Conservation (phyloP, 2,797 vertebrate genomes). For the Apogon talboti region DNA sequence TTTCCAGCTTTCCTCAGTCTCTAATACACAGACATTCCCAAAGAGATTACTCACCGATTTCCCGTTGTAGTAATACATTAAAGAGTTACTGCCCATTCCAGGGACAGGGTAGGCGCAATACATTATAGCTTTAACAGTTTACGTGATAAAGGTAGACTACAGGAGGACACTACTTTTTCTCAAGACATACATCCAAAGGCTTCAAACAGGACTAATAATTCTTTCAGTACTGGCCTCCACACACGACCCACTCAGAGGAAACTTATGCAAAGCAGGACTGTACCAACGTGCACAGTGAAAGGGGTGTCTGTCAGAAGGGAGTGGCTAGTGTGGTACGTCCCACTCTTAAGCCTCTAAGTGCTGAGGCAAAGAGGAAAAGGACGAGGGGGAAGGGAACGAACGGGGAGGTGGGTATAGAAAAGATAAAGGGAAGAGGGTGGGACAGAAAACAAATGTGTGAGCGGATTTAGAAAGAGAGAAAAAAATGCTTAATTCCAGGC, state of each 20-base stretch:
- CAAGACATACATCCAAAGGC: slow-evolving; percentile 89
- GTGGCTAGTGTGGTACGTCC: slow-evolving; percentile 81
- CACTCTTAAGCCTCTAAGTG: slow-evolving; percentile 84
- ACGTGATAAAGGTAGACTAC: slow-evolving; percentile 63
- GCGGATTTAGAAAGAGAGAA: slow-evolving; percentile 69
- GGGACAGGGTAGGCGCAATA: slow-evolving; percentile 98
- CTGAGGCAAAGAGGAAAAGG: slow-evolving; percentile 83
- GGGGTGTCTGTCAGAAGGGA: slow-evolving; percentile 81
- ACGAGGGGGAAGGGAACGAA: slow-evolving; percentile 61
- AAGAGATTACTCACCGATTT: slow-evolving; percentile 93
- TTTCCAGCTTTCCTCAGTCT: slow-evolving; percentile 37
- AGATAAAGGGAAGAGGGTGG: slow-evolving; percentile 80
- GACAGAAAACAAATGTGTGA: slow-evolving; percentile 81
- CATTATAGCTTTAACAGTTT: slow-evolving; percentile 87
- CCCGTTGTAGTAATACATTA: slow-evolving; percentile 99
- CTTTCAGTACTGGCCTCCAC: slow-evolving; percentile 87
- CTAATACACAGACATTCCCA: slow-evolving; percentile 54
- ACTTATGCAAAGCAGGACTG: slow-evolving; percentile 97
- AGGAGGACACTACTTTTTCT: slow-evolving; percentile 80
- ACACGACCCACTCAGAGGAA: slow-evolving; percentile 93
- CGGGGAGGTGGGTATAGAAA: slow-evolving; percentile 65
- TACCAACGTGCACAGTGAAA: slow-evolving; percentile 87
- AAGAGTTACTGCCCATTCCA: slow-evolving; percentile 95
- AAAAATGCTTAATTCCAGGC: slow-evolving; percentile 66
- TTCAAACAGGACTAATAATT: slow-evolving; percentile 88